Evolutionary conservation across 1,140 invertebrate genomes (phyloP), one percentile per base, ranked within the genome.

Genomic region (Dufourea novaeangliae): DNA sequence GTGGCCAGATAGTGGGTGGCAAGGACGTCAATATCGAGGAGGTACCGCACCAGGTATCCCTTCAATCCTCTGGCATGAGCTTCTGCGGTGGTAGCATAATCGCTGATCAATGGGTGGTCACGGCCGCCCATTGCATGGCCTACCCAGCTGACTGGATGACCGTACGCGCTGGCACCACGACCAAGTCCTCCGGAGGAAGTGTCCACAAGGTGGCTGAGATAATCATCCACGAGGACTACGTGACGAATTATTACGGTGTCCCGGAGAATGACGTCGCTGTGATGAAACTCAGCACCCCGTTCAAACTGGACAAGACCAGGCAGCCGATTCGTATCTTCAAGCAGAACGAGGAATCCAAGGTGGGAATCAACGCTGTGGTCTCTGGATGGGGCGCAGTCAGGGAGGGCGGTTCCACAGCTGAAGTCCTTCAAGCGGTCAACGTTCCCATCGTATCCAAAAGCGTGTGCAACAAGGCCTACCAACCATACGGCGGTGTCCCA

Each of bases 71-170:
- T 37, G 91, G 92, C 10, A 63, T 73, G 17, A 1, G 37, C 1
- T 77, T 70, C 8, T 84, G 79, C 0, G 95, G 95, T 0, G 95
- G 94, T 4, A 93, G 94, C 54, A 94, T 96, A 61, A 92, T 96
- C n/a, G 92, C 90, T n/a, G 74, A 92, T 22, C 82, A 93, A 2
- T 94, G 92, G 84, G 92, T 95, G 2, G 44, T 96, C 1, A 95
- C 95, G 0, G 95, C 95, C 2, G 95, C 91, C 2, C 95, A 96
- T 86, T 96, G 95, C 88, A 93, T 88, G 87, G 12, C 39, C 7
- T 87, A 87, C 50, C 64, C 78, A 0, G 20, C 59, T 0, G 34
- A 56, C 10, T 29, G 20, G 29, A 63, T 85, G 1, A 66, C 59
- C 0, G 54, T 89, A 1, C 70, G 80, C 0, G 86, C 86, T 1